Percentiles rank a stretch among this genome's conserved stretches.
Evolutionary conservation across 1,140 invertebrate genomes (phyloP).

Genomic region (Drosophila nikananu): DNA sequence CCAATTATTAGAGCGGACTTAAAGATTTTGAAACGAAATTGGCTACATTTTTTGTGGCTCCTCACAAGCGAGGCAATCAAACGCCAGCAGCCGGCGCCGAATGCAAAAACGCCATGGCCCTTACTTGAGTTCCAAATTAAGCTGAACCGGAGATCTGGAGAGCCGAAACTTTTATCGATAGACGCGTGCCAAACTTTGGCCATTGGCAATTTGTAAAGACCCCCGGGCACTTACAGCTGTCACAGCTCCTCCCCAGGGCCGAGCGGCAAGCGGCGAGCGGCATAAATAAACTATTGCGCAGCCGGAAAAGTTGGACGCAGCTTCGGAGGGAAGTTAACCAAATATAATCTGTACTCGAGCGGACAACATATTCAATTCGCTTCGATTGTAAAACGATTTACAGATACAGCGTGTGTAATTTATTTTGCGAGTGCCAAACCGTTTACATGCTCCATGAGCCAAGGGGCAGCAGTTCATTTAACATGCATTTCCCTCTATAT

Average conservation of each 20-base stretch:
- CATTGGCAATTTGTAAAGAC: conserved; percentile 60
- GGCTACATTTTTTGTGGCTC: conserved; percentile 30
- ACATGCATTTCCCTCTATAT: conserved; percentile 36
- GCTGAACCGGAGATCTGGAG: conserved; percentile 12
- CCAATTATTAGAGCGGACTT: conserved; percentile 8
- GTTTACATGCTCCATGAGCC: conserved; percentile 50
- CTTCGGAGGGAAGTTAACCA: conserved; percentile 42
- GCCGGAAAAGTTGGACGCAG: conserved; percentile 29
- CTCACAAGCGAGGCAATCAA: conserved; percentile 58
- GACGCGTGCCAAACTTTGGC: conserved; percentile 51
- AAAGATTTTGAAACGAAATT: conserved; percentile 39
- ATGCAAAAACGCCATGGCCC: conserved; percentile 33
- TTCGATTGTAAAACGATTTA: conserved; percentile 52
- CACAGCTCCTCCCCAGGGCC: conserved; percentile 14
- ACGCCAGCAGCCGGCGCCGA: conserved; percentile 44
- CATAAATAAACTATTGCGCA: conserved; percentile 43
- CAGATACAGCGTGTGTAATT: conserved; percentile 59
- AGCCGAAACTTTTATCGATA: conserved; percentile 49
- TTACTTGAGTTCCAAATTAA: conserved; percentile 57
- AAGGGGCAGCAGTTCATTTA: conserved; percentile 48
- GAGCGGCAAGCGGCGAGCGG: neutral
- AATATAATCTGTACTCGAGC: conserved; percentile 54
- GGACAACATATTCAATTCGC: conserved; percentile 53
- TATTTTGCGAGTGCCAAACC: conserved; percentile 58
- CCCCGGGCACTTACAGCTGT: conserved; percentile 39